Percentiles rank a stretch among this genome's conserved stretches.
phyloP scores from a whole-genome alignment of 2,888 invertebrate species.

The Yponomeuta evonymella region DNA sequence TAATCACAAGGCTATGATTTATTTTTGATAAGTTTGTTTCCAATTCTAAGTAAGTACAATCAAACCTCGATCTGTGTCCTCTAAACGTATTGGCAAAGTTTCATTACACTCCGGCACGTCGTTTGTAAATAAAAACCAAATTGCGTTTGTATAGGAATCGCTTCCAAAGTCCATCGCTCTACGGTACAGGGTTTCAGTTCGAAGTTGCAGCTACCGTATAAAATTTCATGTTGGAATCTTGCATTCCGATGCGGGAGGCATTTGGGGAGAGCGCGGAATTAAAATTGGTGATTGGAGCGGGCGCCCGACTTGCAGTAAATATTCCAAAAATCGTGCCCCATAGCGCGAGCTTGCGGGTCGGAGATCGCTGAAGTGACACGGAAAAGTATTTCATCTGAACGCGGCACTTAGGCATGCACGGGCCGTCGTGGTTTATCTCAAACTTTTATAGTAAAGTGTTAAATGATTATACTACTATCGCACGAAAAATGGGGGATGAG shows the following conservation, averaged over 20 bases:
- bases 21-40: no score
- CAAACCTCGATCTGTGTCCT: no score
- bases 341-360: not conserved
- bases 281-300: constrained; percentile 31
- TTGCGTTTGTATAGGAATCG: no score
- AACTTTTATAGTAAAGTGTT: no score
- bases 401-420: not conserved
- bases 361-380: not conserved
- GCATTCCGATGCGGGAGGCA: constrained; percentile 21
- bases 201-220: constrained; percentile 26
- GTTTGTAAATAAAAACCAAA: no score
- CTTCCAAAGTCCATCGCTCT: constrained; percentile 38
- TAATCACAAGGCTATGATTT: no score
- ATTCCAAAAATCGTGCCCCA: constrained; percentile 20
- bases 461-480: not conserved
- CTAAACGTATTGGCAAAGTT: no score
- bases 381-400: not conserved
- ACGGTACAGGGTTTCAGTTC: constrained; percentile 29
- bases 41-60: no score
- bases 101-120: no score
- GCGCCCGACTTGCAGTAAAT: constrained; percentile 28
- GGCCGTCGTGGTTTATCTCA: no score
- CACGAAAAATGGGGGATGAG: not conserved
- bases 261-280: constrained; percentile 25
- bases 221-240: constrained; percentile 34